Evolutionary conservation across 2,113 vertebrate species (phyloP).

Genomic region (Mungos mungo): DNA sequence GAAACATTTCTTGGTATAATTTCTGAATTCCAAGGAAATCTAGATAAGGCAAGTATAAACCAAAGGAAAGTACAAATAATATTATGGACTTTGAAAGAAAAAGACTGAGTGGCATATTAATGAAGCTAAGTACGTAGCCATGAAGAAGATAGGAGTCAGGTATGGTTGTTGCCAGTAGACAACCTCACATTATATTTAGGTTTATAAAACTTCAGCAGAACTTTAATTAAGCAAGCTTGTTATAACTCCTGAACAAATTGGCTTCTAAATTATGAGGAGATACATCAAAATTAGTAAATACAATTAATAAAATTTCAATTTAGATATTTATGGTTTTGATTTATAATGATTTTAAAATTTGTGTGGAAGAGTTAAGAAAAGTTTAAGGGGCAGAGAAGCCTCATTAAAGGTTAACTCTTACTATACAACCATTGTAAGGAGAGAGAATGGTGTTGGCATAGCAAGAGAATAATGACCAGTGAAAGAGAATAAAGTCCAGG

Average conservation of each 20-base stretch:
- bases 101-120: not conserved
- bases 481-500: not conserved
- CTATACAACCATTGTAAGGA: not conserved
- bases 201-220: not conserved
- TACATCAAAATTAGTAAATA: not conserved
- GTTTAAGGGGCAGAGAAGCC: not conserved
- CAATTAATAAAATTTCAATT: not conserved
- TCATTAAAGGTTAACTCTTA: not conserved
- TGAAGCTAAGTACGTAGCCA: not conserved
- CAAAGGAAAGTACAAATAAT: not conserved
- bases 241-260: not conserved
- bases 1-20: not conserved
- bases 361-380: not conserved
- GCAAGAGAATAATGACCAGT: not conserved
- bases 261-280: not conserved
- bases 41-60: not conserved
- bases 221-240: not conserved
- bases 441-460: not conserved
- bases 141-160: not conserved
- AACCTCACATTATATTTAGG: not conserved
- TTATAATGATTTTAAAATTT: not conserved
- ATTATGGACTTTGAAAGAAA: not conserved
- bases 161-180: not conserved
- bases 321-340: not conserved
- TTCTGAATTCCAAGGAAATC: not conserved